Conservation (phyloP, 2,888 invertebrate species). For the Plagiodera versicolora region DNA sequence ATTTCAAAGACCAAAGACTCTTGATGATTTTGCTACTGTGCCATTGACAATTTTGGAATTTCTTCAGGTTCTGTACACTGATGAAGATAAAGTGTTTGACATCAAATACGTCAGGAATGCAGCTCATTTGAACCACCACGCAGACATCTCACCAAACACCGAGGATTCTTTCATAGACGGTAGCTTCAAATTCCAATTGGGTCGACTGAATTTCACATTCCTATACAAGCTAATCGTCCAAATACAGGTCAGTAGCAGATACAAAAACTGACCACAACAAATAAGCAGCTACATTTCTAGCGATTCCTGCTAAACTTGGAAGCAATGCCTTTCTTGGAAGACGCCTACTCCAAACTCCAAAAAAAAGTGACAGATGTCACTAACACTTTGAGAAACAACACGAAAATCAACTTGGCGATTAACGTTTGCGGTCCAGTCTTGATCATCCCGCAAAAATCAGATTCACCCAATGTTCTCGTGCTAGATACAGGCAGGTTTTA, state of each 20-base stretch:
- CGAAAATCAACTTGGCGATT: slow-evolving; percentile 50
- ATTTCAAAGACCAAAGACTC: too few species aligned
- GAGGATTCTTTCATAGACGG: slow-evolving; percentile 67
- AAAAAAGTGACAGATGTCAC: slow-evolving; percentile 43
- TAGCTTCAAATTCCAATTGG: slow-evolving; percentile 69
- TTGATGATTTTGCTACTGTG: too few species aligned
- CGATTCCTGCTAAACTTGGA: slow-evolving; percentile 51
- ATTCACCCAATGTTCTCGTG: slow-evolving; percentile 74
- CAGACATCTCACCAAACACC: slow-evolving; percentile 57
- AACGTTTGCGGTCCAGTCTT: slow-evolving; percentile 70
- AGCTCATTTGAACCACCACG: slow-evolving; percentile 58
- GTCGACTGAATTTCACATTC: slow-evolving; percentile 71
- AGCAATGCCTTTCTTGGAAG: slow-evolving; percentile 44
- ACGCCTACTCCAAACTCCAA: slow-evolving; percentile 32
- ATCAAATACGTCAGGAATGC: slow-evolving; percentile 75
- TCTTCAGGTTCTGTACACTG: slow-evolving; percentile 69
- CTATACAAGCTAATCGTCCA: slow-evolving; percentile 67
- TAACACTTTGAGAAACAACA: slow-evolving; percentile 48
- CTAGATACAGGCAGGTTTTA: slow-evolving; percentile 67
- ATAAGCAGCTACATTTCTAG: slow-evolving; percentile 32
- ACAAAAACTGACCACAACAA: not conserved
- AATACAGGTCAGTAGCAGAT: slow-evolving; percentile 60
- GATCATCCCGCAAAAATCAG: slow-evolving; percentile 76
- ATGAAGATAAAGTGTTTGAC: slow-evolving; percentile 79
- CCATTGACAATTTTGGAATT: too few species aligned